Evolutionary conservation across 2,888 invertebrate species (phyloP), one percentile per base, ranked within the genome.

Genomic region (Athalia cordata): DNA sequence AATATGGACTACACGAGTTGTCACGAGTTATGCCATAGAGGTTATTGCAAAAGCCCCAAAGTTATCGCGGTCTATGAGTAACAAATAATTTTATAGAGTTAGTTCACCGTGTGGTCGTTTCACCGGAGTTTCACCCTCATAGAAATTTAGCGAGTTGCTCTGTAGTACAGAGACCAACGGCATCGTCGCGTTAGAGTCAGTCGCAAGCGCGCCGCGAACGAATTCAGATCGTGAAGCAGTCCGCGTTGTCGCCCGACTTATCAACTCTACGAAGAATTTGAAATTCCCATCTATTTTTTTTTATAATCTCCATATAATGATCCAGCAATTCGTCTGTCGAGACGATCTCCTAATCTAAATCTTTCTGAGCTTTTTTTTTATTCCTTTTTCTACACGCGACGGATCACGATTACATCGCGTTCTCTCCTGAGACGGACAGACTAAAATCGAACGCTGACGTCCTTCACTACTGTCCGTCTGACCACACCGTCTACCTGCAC

Each of bases 181-280:
- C 49, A 50, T 61, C 75, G 62, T 75, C 75, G 75, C 62, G 75
- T 72, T 11, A 43, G 50, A 75, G 50, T 75, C 75, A 75, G 75
- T 75, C 75, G 75, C 75, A 57, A 75, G 62, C 75, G 75, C 75
- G 75, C 75, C 75, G 75, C 75, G 75, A 75, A 62, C 75, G 62
- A 75, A 75, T 75, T 75, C 75, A 50, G 62, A 75, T 62, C 75
- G 75, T 29, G 43, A 68, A 68, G 29, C 29, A 11, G 47, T 13
- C 47, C 57, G 57, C 47, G 72, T 72, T 13, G 47, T 8, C 13
- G 5, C 52, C 29, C 15, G 47, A 45, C n/a, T 59, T 11, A 55
- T 13, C 0, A 72, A 8, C 57, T 29, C 70, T 45, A 5, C 11
- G 50, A 45, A 59, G 45, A 59, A 47, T 47, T 47, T 59, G 59